A percentile compares a stretch with the other conserved stretches of the same genome.
Evolutionary conservation across 2,113 vertebrate species (phyloP).

Genomic region (Cyanistes caeruleus): DNA sequence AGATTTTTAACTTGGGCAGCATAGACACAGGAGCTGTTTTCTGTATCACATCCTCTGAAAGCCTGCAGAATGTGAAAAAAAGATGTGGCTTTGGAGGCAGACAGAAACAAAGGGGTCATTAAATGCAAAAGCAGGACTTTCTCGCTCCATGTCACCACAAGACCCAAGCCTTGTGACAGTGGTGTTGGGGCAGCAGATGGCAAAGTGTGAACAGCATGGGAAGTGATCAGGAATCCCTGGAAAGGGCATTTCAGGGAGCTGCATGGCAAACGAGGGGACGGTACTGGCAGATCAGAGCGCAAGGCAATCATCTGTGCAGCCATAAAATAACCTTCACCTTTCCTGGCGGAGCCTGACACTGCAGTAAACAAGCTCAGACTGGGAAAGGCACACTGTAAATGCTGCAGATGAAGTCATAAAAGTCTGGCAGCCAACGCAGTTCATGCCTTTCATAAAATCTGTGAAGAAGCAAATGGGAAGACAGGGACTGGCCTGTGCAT

Average conservation of each 20-base stretch:
- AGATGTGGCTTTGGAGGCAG: neutral
- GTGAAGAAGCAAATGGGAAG: conserved; percentile 58
- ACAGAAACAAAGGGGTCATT: neutral
- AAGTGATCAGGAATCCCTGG: conserved; percentile 55
- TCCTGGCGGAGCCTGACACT: conserved; percentile 35
- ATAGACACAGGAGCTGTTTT: neutral
- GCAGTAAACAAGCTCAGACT: conserved; percentile 63
- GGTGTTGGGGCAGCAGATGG: conserved; percentile 65
- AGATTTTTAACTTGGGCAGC: neutral
- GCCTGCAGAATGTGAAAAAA: neutral
- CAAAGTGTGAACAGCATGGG: conserved; percentile 45
- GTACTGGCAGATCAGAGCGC: conserved; percentile 4
- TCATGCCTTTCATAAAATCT: conserved; percentile 70
- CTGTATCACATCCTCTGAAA: neutral
- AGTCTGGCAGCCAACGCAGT: conserved; percentile 58
- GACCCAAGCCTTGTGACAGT: neutral
- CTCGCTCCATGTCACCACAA: neutral
- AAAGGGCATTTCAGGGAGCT: conserved; percentile 54
- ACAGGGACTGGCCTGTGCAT: conserved; percentile 31
- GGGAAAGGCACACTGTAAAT: conserved; percentile 31
- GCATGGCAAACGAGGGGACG: conserved; percentile 33
- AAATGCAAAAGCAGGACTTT: neutral
- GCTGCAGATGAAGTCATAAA: conserved; percentile 69
- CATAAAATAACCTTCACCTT: conserved; percentile 71
- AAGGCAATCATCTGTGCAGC: conserved; percentile 50